These are phyloP conservation scores for Cryptotermes secundus DNA, from an alignment of 1,140 invertebrate genomes.

Conservation along the genomic window DNA sequence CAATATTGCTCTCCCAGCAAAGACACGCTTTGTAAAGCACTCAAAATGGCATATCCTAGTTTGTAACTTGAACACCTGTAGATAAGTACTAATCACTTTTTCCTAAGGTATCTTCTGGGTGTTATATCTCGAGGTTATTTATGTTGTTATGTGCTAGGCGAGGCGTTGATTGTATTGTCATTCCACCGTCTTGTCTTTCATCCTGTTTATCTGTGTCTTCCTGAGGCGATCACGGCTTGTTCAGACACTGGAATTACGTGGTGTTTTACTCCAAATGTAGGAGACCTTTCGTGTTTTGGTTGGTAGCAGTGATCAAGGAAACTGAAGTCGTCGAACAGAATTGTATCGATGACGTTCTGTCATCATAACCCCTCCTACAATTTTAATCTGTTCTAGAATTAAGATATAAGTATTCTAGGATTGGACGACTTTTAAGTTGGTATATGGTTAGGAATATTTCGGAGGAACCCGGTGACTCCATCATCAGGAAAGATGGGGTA, in stretches of 20 bases:
- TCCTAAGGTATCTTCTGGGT: background rate
- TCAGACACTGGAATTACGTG: background rate
- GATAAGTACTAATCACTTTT: background rate
- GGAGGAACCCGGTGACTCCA: too few relatives aligned
- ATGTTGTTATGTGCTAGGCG: background rate
- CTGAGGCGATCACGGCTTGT: background rate
- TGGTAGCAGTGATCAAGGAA: too few relatives aligned
- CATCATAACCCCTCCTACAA: too few relatives aligned
- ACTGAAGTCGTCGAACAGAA: too few relatives aligned
- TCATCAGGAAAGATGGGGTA: too few relatives aligned
- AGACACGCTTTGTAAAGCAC: background rate
- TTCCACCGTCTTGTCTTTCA: background rate
- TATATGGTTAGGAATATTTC: too few relatives aligned
- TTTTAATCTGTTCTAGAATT: too few relatives aligned
- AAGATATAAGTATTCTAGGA: too few relatives aligned
- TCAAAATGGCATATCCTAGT: background rate
- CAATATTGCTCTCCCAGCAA: background rate
- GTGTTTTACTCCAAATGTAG: too few relatives aligned
- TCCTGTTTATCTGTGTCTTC: background rate
- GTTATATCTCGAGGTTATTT: background rate
- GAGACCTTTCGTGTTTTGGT: too few relatives aligned
- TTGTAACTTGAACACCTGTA: background rate
- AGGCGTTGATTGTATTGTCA: constrained; percentile 14
- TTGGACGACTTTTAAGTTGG: too few relatives aligned
- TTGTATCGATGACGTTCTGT: too few relatives aligned